Conservation (phyloP, 2,888 invertebrate genomes). For the Teleiodes luculella region DNA sequence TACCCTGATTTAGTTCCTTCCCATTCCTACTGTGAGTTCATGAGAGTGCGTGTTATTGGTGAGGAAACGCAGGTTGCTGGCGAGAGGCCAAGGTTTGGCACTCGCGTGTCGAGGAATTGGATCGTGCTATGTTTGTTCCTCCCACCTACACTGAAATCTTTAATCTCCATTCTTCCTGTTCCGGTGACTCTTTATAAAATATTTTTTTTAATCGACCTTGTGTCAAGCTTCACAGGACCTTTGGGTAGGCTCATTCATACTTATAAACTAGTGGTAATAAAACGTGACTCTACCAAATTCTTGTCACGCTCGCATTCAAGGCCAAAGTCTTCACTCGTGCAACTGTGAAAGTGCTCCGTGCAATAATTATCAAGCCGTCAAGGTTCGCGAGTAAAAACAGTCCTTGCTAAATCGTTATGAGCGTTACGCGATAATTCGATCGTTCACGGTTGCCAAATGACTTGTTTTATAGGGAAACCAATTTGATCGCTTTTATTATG, state of each 20-base stretch:
- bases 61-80: constrained; percentile 28
- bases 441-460: constrained; percentile 18
- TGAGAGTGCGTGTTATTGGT: background rate
- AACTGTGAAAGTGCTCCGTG: constrained; percentile 37
- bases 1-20: constrained; percentile 51
- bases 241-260: too few species aligned
- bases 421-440: constrained; percentile 12
- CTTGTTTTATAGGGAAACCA: background rate
- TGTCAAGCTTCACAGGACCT: too few species aligned
- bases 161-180: constrained; percentile 53
- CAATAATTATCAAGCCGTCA: constrained; percentile 32
- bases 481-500: background rate
- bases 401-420: constrained; percentile 19
- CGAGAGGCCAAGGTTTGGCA: constrained; percentile 38
- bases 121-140: constrained; percentile 41
- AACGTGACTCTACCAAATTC: constrained; percentile 37
- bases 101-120: too few species aligned
- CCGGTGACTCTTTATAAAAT: constrained; percentile 40
- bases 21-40: too few species aligned
- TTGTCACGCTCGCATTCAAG: constrained; percentile 31
- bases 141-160: constrained; percentile 39
- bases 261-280: constrained; percentile 31
- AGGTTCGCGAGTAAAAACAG: constrained; percentile 29
- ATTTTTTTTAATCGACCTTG: too few species aligned
- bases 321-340: constrained; percentile 28